phyloP scores from a whole-genome alignment of 2,888 invertebrate species.

The Apodemia mormo region DNA sequence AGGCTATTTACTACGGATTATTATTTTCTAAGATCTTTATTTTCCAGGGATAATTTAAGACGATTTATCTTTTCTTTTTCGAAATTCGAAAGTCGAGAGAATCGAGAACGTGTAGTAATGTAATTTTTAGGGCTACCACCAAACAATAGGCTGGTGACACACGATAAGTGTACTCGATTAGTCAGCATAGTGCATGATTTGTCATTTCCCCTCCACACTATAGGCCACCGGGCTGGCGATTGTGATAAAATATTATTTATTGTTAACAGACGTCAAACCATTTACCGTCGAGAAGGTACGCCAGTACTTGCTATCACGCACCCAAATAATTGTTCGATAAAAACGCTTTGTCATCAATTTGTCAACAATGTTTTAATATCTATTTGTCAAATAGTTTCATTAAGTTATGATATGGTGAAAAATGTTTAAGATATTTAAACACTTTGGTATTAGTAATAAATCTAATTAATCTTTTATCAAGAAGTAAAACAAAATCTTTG shows the following conservation, averaged over 20 bases:
- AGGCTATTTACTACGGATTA: too few species aligned
- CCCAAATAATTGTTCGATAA: not conserved
- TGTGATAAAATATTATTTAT: conserved; percentile 31
- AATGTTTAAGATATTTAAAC: too few species aligned
- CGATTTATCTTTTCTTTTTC: too few species aligned
- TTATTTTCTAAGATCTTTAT: too few species aligned
- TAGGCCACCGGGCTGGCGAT: conserved; percentile 34
- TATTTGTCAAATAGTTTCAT: conserved; percentile 3
- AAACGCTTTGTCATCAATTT: conserved; percentile 1
- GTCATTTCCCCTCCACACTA: conserved; percentile 52
- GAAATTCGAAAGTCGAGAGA: not conserved
- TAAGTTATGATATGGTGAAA: not conserved
- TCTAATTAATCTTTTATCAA: too few species aligned
- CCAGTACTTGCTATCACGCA: not conserved
- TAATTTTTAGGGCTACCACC: conserved; percentile 2
- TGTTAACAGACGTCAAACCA: conserved; percentile 14
- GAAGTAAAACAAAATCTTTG: too few species aligned
- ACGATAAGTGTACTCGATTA: conserved; percentile 47
- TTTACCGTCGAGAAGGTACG: not conserved
- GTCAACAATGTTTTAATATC: not conserved
- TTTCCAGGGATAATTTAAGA: too few species aligned
- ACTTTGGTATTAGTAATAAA: too few species aligned
- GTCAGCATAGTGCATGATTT: conserved; percentile 56
- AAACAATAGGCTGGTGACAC: conserved; percentile 43
- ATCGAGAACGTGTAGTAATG: not conserved